Conservation (phyloP, 2,113 vertebrate species). For the Callopanchax toddi region DNA sequence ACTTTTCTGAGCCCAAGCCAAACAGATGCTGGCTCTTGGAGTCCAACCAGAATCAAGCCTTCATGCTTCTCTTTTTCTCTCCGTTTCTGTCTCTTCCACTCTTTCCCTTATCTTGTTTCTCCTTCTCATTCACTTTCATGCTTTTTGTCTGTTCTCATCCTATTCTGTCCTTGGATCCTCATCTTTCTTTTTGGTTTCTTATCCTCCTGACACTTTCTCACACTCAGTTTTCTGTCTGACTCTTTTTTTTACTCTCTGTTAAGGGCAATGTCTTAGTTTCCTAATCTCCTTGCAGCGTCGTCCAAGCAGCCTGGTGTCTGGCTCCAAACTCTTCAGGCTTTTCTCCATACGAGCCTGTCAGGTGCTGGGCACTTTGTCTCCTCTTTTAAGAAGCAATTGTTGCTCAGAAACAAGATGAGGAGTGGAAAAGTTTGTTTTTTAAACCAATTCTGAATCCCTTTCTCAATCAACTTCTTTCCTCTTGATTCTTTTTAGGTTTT, state of each 20-base stretch:
- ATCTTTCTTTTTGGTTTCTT: slow-evolving; percentile 56
- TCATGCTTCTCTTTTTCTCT: slow-evolving; percentile 69
- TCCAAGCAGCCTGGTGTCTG: slow-evolving; percentile 49
- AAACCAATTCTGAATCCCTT: no score
- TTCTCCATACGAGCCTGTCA: slow-evolving; percentile 32
- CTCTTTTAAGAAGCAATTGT: slow-evolving; percentile 19
- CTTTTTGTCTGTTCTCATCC: slow-evolving; percentile 50
- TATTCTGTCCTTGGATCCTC: slow-evolving; percentile 38
- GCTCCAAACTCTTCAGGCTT: slow-evolving; percentile 33
- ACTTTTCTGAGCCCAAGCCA: slow-evolving; percentile 84
- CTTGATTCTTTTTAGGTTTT: background rate
- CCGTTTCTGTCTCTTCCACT: slow-evolving; percentile 34
- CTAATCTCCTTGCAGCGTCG: slow-evolving; percentile 50
- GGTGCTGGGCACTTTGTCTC: slow-evolving; percentile 40
- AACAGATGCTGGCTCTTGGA: slow-evolving; percentile 85
- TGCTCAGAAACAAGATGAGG: slow-evolving; percentile 16
- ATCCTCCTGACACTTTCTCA: slow-evolving; percentile 54
- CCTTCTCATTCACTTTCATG: slow-evolving; percentile 50
- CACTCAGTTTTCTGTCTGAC: slow-evolving; percentile 45
- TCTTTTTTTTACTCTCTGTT: slow-evolving; percentile 37
- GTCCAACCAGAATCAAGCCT: slow-evolving; percentile 81
- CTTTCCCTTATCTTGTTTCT: slow-evolving; percentile 30
- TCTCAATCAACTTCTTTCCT: slow-evolving; percentile 23
- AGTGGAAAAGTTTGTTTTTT: slow-evolving; percentile 13
- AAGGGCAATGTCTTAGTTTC: slow-evolving; percentile 53